Evolutionary conservation across 2,888 invertebrate genomes (phyloP).

Genomic region (Microctonus hyperodae): DNA sequence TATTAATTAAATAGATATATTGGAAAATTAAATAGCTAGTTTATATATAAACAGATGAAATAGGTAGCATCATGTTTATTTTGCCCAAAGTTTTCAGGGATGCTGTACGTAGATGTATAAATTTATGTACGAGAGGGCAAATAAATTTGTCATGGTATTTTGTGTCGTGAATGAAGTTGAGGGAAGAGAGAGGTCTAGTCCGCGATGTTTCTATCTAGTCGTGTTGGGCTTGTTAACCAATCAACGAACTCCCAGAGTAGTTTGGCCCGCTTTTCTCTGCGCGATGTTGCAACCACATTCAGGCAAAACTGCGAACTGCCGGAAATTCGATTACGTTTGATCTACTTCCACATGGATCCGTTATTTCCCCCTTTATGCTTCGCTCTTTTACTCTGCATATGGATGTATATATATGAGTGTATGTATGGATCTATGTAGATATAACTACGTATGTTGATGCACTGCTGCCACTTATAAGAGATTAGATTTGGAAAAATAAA

Average conservation of each 20-base stretch:
- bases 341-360: conserved; percentile 1
- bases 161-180: background rate
- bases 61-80: background rate
- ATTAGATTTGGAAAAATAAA: background rate
- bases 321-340: conserved; percentile 21
- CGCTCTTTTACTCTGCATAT: background rate
- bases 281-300: conserved; percentile 22
- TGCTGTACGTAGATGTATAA: background rate
- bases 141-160: conserved; percentile 9
- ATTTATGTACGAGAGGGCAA: background rate
- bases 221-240: conserved; percentile 45
- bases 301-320: conserved; percentile 6
- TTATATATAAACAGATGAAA: background rate
- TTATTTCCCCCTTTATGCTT: background rate
- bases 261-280: conserved; percentile 41
- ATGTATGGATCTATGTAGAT: background rate
- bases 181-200: conserved; percentile 1
- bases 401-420: background rate
- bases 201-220: background rate
- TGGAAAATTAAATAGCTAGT: background rate
- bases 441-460: too few relatives aligned
- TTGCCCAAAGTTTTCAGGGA: background rate
- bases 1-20: background rate
- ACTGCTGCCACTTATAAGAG: too few relatives aligned
- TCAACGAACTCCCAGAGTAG: conserved; percentile 44